phyloP scores from a whole-genome alignment of 2,888 invertebrate genomes.

The Megalurothrips usitatus region DNA sequence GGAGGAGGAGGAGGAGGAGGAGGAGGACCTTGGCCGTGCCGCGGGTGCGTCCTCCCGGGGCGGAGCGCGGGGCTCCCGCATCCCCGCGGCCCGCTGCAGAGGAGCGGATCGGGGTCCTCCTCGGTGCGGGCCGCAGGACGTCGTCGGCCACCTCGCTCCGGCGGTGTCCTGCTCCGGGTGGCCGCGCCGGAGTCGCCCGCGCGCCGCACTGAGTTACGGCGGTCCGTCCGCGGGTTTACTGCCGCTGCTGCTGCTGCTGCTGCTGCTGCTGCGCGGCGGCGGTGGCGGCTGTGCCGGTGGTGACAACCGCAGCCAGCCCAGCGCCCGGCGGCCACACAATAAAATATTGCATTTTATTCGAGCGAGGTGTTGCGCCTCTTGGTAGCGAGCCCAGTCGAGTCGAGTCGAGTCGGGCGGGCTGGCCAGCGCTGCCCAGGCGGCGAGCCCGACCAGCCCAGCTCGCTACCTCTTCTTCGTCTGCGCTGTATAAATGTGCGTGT shows the following conservation, averaged over 20 bases:
- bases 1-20: neutral
- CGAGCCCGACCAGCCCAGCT: neutral
- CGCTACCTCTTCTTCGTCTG: neutral
- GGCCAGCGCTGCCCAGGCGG: neutral
- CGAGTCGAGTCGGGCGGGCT: neutral
- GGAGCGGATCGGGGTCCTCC: too few species aligned
- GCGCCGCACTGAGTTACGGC: neutral
- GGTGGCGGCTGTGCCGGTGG: neutral
- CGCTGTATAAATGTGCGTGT: too few species aligned
- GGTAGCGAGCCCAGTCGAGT: slow-evolving; percentile 7
- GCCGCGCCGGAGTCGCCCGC: neutral
- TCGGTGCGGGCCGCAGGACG: neutral
- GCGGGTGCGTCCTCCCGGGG: too few species aligned
- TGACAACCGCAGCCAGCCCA: slow-evolving; percentile 6
- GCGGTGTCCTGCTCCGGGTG: too few species aligned
- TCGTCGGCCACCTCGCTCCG: too few species aligned
- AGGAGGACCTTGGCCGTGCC: too few species aligned
- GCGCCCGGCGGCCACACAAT: slow-evolving; percentile 7
- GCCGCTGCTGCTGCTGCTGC: neutral
- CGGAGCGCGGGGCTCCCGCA: too few species aligned
- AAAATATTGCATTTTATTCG: slow-evolving; percentile 27
- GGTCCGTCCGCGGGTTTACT: slow-evolving; percentile 9
- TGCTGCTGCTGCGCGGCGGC: too few species aligned
- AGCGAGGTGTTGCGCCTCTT: slow-evolving; percentile 14
- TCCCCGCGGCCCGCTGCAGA: too few species aligned